Conservation (phyloP, 2,888 invertebrate species). For the Campoplex nolae region DNA sequence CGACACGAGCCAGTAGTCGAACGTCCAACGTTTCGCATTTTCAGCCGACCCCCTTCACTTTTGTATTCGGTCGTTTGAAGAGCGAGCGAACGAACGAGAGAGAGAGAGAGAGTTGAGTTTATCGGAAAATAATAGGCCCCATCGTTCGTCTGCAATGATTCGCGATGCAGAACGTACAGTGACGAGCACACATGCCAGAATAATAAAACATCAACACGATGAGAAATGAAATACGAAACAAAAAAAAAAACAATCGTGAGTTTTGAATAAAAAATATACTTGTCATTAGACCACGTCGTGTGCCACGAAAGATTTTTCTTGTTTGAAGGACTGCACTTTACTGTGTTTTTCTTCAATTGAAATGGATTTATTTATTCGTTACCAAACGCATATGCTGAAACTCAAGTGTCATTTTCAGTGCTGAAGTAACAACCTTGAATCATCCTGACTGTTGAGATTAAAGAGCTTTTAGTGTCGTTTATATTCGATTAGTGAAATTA, state of each 20-base stretch:
- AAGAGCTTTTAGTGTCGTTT: neutral
- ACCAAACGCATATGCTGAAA: too few relatives aligned
- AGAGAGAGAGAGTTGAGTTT: slow-evolving; percentile 49
- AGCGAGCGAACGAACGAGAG: slow-evolving; percentile 28
- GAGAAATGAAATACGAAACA: slow-evolving; percentile 2
- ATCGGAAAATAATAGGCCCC: slow-evolving; percentile 68
- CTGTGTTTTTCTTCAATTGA: neutral
- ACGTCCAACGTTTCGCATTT: slow-evolving; percentile 59
- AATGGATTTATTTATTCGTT: too few relatives aligned
- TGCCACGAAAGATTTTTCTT: slow-evolving; percentile 5
- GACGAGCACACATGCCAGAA: slow-evolving; percentile 40
- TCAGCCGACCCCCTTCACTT: slow-evolving; percentile 37
- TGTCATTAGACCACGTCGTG: slow-evolving; percentile 15
- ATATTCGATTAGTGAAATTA: too few relatives aligned
- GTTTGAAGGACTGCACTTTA: neutral
- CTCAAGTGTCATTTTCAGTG: too few relatives aligned
- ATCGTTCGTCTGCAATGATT: slow-evolving; percentile 58
- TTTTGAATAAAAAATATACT: slow-evolving; percentile 33
- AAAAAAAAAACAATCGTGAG: neutral
- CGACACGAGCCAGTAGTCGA: slow-evolving; percentile 54
- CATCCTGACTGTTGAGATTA: too few relatives aligned
- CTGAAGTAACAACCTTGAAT: too few relatives aligned
- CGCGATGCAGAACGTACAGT: slow-evolving; percentile 47
- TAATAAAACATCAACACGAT: slow-evolving; percentile 58
- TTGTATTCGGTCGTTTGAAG: slow-evolving; percentile 42